Percentiles rank a stretch among this genome's conserved stretches.
phyloP scores from a whole-genome alignment of 2,113 vertebrate species.

The Microcebus lehilahytsara region DNA sequence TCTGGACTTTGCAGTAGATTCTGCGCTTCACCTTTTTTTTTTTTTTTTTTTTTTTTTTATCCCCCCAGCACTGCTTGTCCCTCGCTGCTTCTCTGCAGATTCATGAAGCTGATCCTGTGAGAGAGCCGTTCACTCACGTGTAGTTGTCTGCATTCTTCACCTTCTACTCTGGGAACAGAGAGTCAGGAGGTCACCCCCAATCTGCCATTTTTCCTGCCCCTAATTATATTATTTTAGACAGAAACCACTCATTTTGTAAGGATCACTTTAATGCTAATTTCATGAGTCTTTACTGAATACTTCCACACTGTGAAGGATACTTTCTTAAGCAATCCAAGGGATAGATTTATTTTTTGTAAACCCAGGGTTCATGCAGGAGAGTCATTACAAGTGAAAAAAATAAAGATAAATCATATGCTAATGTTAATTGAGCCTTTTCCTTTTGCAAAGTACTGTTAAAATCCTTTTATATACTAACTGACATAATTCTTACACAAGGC shows the following conservation, averaged over 20 bases:
- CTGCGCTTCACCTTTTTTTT: too few relatives aligned
- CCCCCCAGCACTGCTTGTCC: too few relatives aligned
- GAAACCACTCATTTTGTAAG: neutral
- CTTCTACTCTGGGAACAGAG: too few relatives aligned
- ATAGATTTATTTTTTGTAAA: neutral
- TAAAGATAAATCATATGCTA: neutral
- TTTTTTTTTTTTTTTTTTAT: too few relatives aligned
- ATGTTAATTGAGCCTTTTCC: neutral
- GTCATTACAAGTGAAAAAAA: neutral
- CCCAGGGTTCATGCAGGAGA: neutral
- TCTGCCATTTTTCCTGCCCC: too few relatives aligned
- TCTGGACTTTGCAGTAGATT: too few relatives aligned
- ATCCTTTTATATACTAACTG: neutral
- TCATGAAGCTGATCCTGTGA: too few relatives aligned
- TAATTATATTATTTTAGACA: neutral
- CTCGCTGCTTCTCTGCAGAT: too few relatives aligned
- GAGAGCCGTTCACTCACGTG: too few relatives aligned
- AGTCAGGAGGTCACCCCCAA: too few relatives aligned
- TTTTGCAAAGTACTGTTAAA: neutral
- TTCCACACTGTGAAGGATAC: neutral
- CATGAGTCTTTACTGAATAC: neutral
- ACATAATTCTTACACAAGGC: neutral
- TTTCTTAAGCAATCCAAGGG: neutral
- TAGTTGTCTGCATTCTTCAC: too few relatives aligned
- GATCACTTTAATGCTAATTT: neutral